phyloP scores from a whole-genome alignment of 53 echinoderm and acorn worm genomes.

The Holothuria leucospilota region DNA sequence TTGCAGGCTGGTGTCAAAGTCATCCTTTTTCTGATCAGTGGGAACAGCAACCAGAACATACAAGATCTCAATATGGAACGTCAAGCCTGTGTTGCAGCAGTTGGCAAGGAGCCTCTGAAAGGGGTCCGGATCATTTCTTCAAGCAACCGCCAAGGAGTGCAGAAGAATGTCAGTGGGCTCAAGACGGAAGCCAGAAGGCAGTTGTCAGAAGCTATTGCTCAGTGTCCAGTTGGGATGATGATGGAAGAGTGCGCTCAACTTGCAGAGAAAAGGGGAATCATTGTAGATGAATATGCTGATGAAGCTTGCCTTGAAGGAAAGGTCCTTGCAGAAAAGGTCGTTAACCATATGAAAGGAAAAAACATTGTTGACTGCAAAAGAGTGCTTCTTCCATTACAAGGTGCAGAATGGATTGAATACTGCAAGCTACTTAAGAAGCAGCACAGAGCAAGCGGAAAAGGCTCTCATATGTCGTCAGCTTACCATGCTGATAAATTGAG shows the following conservation, averaged over 20 bases:
- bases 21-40: slow-evolving; percentile 20
- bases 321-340: slow-evolving; percentile 9
- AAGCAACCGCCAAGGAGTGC: neutral
- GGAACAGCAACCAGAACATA: slow-evolving; percentile 6
- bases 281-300: slow-evolving; percentile 11
- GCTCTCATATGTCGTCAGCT: slow-evolving; percentile 13
- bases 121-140: slow-evolving; percentile 15
- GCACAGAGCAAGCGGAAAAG: slow-evolving; percentile 42
- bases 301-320: slow-evolving; percentile 44
- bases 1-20: neutral
- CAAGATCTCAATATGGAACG: neutral
- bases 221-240: neutral
- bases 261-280: slow-evolving; percentile 34
- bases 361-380: slow-evolving; percentile 27
- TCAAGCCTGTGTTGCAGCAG: slow-evolving; percentile 22
- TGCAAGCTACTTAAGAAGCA: slow-evolving; percentile 26
- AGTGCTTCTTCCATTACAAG: slow-evolving; percentile 51
- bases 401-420: slow-evolving; percentile 60
- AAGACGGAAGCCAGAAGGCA: neutral
- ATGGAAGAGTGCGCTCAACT: slow-evolving; percentile 35
- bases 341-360: slow-evolving; percentile 30
- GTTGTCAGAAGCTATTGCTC: slow-evolving; percentile 26
- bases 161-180: slow-evolving; percentile 22
- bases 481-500: slow-evolving; percentile 33
- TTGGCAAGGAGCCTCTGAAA: slow-evolving; percentile 19